Conservation (phyloP, 2,797 vertebrate genomes). For the Gallinago solitaria region DNA sequence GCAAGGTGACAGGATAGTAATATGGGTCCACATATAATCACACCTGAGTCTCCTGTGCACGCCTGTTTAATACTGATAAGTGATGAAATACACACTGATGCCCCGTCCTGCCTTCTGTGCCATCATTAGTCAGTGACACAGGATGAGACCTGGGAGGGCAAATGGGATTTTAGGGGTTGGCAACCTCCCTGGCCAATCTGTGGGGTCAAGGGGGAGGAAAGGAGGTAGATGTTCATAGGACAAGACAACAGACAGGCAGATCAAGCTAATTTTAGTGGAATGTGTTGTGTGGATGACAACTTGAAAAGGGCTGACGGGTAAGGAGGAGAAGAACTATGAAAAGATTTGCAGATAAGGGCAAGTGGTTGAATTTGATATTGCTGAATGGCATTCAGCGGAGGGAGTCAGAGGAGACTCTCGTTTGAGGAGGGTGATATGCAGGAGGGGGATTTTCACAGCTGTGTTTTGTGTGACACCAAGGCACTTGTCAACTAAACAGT, state of each 20-base stretch:
- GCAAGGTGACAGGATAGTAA: neutral
- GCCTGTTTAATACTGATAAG: neutral
- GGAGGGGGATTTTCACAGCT: neutral
- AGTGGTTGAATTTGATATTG: neutral
- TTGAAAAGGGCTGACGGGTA: neutral
- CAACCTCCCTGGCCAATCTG: neutral
- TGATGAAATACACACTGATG: neutral
- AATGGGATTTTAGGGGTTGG: neutral
- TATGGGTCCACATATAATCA: neutral
- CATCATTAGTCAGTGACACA: neutral
- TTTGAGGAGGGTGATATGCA: neutral
- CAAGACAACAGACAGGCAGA: neutral
- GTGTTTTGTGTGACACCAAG: neutral
- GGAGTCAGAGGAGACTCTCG: neutral
- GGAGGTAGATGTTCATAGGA: neutral
- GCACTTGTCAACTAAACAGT: neutral
- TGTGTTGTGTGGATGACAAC: neutral
- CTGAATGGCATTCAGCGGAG: neutral
- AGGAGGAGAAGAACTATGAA: neutral
- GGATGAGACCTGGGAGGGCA: neutral
- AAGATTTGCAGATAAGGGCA: neutral
- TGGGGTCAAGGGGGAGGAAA: neutral
- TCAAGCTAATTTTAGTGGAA: neutral
- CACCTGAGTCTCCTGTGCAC: neutral
- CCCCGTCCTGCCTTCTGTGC: neutral